Percentiles rank a stretch among this genome's conserved stretches.
These are phyloP conservation scores for Hydractinia symbiolongicarpus DNA, from an alignment of 30 jellyfish, hydroid and myxozoan species.

Conservation along the genomic window DNA sequence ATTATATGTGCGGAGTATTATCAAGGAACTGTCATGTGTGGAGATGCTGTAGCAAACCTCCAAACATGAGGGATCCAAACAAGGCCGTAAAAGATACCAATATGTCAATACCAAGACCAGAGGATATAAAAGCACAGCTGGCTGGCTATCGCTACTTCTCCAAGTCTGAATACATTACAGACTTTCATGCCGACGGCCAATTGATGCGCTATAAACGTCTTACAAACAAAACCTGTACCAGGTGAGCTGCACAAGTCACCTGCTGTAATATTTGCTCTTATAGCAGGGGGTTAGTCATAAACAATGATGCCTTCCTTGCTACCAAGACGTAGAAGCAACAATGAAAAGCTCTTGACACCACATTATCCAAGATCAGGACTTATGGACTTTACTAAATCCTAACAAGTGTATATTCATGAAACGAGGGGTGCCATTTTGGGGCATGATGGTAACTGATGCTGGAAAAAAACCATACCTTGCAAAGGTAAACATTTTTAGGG, in stretches of 20 bases:
- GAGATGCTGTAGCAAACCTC: background rate
- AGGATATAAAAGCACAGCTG: conserved; percentile 37
- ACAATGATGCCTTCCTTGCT: too few relatives aligned
- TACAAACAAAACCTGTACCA: too few relatives aligned
- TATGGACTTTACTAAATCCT: conserved; percentile 29
- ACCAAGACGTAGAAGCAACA: too few relatives aligned
- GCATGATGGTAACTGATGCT: conserved; percentile 31
- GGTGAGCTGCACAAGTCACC: too few relatives aligned
- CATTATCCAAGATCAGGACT: conserved; percentile 28
- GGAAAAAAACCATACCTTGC: conserved; percentile 32
- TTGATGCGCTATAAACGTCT: too few relatives aligned
- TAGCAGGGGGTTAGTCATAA: too few relatives aligned
- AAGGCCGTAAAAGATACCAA: conserved; percentile 34
- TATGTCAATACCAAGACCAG: conserved; percentile 46
- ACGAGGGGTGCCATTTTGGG: conserved; percentile 38
- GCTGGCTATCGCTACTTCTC: conserved; percentile 34
- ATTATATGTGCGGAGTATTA: conserved; percentile 19
- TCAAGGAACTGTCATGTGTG: conserved; percentile 58
- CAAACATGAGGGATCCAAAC: conserved; percentile 29
- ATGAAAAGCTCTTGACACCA: conserved; percentile 24
- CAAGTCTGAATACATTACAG: conserved; percentile 18
- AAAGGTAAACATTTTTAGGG: too few relatives aligned
- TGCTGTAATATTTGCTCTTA: too few relatives aligned
- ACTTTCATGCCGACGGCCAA: too few relatives aligned
- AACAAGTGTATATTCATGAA: conserved; percentile 38